Evolutionary conservation across 2,113 vertebrate genomes (phyloP).

Genomic region (Chitala chitala): DNA sequence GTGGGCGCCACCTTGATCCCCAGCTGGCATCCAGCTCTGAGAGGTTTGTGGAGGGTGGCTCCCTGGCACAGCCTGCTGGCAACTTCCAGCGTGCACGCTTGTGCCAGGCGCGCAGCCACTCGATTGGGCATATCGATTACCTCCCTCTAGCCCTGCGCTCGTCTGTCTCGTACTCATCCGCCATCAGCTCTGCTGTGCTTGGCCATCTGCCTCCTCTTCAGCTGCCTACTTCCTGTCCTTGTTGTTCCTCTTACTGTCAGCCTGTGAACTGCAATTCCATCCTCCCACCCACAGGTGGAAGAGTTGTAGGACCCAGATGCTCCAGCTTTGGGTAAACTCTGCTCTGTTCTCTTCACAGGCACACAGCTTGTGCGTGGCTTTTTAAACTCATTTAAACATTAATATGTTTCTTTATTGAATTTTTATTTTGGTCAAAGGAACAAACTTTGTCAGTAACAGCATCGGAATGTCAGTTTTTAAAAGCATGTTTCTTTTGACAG

Average conservation of each 20-base stretch:
- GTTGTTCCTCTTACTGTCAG: constrained; percentile 71
- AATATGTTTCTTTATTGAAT: too few species aligned
- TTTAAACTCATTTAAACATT: too few species aligned
- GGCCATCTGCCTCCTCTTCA: constrained; percentile 17
- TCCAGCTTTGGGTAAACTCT: constrained; percentile 76
- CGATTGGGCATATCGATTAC: constrained; percentile 75
- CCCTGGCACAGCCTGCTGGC: constrained; percentile 38
- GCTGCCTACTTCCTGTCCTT: constrained; percentile 49
- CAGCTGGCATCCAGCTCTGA: constrained; percentile 71
- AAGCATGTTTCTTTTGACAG: too few species aligned
- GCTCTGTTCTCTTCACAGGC: constrained; percentile 36
- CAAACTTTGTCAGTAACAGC: too few species aligned
- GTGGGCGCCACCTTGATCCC: constrained; percentile 76
- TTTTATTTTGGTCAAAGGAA: too few species aligned
- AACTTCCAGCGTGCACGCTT: constrained; percentile 46
- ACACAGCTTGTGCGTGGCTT: constrained; percentile 3
- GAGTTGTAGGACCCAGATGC: constrained; percentile 53
- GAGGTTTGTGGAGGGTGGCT: constrained; percentile 85
- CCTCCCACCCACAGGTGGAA: constrained; percentile 67
- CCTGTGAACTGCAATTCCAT: constrained; percentile 65
- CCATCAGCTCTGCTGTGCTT: constrained; percentile 28
- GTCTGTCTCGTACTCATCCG: constrained; percentile 48
- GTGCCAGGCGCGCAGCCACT: constrained; percentile 75
- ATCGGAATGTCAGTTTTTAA: too few species aligned
- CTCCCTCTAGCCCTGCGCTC: constrained; percentile 47